Conservation (phyloP, 2,888 invertebrate species). For the Uropetala carovei region DNA sequence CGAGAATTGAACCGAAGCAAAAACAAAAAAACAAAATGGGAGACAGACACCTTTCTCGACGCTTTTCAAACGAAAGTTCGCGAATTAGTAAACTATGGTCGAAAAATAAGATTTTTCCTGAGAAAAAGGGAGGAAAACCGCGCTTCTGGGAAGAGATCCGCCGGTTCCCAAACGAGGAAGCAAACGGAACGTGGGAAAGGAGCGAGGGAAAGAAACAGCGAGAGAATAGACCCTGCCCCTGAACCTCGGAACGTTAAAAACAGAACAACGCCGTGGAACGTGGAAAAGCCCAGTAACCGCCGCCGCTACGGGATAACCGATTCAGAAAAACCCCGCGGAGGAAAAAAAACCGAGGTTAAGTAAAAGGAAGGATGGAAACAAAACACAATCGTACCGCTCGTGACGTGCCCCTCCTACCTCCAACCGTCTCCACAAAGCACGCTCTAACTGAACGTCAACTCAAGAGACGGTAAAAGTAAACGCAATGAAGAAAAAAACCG, state of each 20-base stretch:
- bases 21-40: neutral
- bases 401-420: neutral
- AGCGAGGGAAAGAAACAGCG: no score
- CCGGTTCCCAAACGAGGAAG: no score
- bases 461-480: neutral
- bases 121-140: neutral
- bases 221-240: conserved; percentile 21
- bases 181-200: no score
- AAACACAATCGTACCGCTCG: neutral
- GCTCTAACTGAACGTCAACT: neutral
- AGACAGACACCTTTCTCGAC: no score
- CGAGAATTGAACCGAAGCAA: neutral
- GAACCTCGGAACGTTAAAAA: neutral
- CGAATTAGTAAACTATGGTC: neutral
- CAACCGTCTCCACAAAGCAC: neutral
- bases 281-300: neutral
- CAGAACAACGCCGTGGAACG: neutral
- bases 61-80: no score
- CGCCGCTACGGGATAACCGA: neutral
- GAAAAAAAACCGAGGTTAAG: neutral
- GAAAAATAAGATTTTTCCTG: neutral
- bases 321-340: neutral
- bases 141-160: neutral
- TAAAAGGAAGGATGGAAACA: neutral
- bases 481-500: neutral